Evolutionary conservation across 2,113 vertebrate genomes (phyloP).

Genomic region (Ailuropoda melanoleuca): DNA sequence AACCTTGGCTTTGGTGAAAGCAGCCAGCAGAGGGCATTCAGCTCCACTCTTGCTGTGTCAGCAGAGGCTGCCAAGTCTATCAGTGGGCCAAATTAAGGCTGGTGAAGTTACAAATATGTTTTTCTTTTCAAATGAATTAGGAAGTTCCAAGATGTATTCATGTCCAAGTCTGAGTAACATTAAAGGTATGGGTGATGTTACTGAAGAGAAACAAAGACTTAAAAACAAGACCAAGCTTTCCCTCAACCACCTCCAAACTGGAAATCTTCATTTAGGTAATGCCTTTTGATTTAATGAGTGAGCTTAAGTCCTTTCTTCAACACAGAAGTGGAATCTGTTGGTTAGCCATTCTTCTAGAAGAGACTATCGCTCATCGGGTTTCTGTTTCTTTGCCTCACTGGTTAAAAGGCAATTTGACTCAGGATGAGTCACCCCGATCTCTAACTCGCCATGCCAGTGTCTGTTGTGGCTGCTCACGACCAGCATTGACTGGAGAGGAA

Average conservation of each 20-base stretch:
- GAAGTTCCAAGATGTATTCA: conserved; percentile 56
- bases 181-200: background rate
- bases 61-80: background rate
- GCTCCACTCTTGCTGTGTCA: background rate
- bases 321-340: background rate
- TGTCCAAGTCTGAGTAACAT: background rate
- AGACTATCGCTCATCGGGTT: background rate
- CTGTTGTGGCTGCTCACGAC: background rate
- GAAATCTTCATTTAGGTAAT: conserved; percentile 7
- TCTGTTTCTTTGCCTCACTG: conserved; percentile 44
- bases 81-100: conserved; percentile 30
- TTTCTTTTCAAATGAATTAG: conserved; percentile 49
- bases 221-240: conserved; percentile 21
- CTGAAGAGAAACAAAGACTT: conserved; percentile 47
- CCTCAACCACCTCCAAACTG: background rate
- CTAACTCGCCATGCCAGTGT: background rate
- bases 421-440: background rate
- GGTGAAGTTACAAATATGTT: background rate
- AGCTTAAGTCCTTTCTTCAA: conserved; percentile 14
- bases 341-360: background rate
- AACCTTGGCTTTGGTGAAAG: background rate
- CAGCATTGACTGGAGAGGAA: background rate
- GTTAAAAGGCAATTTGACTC: conserved; percentile 30
- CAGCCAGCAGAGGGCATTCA: background rate
- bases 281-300: conserved; percentile 36